Conservation (phyloP, 2,888 invertebrate genomes). For the Sepiola atlantica region DNA sequence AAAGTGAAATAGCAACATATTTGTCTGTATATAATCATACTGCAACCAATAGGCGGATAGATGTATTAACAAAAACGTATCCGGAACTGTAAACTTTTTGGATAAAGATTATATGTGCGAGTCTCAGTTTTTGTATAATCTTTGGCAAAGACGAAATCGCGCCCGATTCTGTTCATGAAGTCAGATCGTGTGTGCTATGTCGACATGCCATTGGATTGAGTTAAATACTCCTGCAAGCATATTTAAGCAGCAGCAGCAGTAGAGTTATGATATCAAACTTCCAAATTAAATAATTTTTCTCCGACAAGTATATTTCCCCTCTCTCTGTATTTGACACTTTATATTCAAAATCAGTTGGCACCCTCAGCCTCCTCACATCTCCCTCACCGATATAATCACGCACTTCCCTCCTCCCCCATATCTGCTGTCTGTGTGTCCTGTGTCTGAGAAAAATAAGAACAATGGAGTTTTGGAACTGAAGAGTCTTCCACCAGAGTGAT, state of each 20-base stretch:
- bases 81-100: background rate
- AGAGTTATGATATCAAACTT: background rate
- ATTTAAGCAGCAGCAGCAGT: background rate
- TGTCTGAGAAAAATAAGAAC: constrained; percentile 13
- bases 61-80: background rate
- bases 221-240: background rate
- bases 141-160: too few species aligned
- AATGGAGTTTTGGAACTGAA: constrained; percentile 6
- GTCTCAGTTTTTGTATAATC: background rate
- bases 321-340: background rate
- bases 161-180: background rate
- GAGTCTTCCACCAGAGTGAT: background rate
- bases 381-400: background rate
- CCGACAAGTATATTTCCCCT: constrained; percentile 5
- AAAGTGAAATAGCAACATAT: too few species aligned
- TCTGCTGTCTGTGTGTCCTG: background rate
- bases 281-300: constrained; percentile 16
- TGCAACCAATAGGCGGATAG: background rate
- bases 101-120: background rate
- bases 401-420: background rate
- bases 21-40: too few species aligned
- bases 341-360: constrained; percentile 15
- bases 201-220: background rate
- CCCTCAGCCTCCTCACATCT: background rate
- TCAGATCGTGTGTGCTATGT: background rate